These are phyloP conservation scores for Oncorhynchus masou DNA, from an alignment of 2,113 vertebrate species.

Conservation along the genomic window DNA sequence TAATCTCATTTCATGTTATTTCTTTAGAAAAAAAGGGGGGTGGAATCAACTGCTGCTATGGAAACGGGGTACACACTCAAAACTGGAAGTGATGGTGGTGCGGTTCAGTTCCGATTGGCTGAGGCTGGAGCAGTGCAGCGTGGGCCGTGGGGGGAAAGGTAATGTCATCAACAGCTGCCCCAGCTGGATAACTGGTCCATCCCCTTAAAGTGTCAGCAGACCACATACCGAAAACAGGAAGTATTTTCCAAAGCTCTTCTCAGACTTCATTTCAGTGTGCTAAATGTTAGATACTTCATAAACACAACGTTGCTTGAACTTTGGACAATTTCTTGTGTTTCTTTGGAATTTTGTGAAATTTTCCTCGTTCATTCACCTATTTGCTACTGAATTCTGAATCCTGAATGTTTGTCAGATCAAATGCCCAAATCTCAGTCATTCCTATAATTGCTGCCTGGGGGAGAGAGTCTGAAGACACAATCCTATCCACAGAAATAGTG, in stretches of 20 bases:
- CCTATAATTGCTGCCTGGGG: neutral
- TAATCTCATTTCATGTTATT: conserved; percentile 42
- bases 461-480: too few relatives aligned
- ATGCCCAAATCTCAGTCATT: neutral
- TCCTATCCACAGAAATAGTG: too few relatives aligned
- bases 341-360: neutral
- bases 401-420: neutral
- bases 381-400: neutral
- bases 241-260: conserved; percentile 38
- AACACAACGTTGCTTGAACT: neutral
- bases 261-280: neutral
- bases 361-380: neutral
- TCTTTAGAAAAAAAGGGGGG: conserved; percentile 20
- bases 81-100: conserved; percentile 53
- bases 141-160: conserved; percentile 49
- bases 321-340: neutral
- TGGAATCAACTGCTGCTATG: conserved; percentile 27
- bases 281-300: neutral
- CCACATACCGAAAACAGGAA: conserved; percentile 49
- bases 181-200: conserved; percentile 62
- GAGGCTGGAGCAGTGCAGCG: conserved; percentile 39
- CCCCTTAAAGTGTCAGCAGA: conserved; percentile 43
- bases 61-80: conserved; percentile 60
- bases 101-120: conserved; percentile 44
- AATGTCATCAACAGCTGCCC: conserved; percentile 68